Base-by-base conservation (phyloP, 2,113 vertebrate genomes). In the Ophiodon elongatus region DNA sequence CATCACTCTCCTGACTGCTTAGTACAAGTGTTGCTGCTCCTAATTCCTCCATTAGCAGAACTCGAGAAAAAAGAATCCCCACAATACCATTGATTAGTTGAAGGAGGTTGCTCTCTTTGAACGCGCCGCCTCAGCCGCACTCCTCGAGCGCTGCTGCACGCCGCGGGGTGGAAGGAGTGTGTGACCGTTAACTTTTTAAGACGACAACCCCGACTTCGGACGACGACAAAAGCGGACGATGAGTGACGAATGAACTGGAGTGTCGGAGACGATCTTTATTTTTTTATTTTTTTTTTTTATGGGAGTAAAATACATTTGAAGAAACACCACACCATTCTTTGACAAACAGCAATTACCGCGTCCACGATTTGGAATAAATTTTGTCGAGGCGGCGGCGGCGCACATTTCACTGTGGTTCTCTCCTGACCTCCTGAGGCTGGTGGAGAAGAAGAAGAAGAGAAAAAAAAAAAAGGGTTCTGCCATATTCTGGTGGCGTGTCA, bases 21-120 rank as follows among this genome's bases (percentile, higher is more conserved):
- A 74, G 43, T 56, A 21, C 14, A 72, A 84, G 90, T 82, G 62
- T 66, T 73, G 52, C 52, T 14, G 43, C 50, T 80, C 35, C 45
- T 75, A 45, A 73, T 70, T 80, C 73, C 75, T 73, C 71, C 63
- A 79, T 83, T 82, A 82, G 50, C 71, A 37, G 4, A 76, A 27
- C 63, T 80, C 19, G n/a, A 72, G 62, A 23, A 81, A 80, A 67
- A 50, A 54, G 11, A 52, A 6, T 52, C 27, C 82, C 54, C 56
- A 83, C 60, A 88, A 86, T 83, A 7, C 64, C 74, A 79, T 21
- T 91, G 68, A 88, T 84, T 85, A 82, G 79, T 17, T 85, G 56
- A 71, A 73, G 54, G 63, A 83, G 59, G 31, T 17, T 47, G 50
- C 50, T 54, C 23, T n/a, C 50, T n/a, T n/a, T 54, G 23, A n/a